Base-by-base conservation (phyloP, 2,888 invertebrate species). In the Mellilla xanthometata region DNA sequence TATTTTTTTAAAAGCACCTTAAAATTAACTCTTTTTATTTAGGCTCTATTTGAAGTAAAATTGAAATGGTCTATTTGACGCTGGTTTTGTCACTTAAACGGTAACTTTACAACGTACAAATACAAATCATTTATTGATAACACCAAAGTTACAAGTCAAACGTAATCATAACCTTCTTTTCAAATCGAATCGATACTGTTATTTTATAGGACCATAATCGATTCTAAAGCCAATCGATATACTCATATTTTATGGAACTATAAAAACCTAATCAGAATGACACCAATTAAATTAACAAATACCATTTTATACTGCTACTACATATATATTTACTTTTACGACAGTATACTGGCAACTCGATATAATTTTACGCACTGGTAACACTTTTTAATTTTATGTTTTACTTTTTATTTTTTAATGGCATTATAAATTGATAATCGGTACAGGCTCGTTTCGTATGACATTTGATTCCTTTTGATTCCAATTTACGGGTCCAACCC, bases 381-480 rank as follows among this genome's bases (percentile, higher is more conserved):
- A 62, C 60, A 58, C 60, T 61, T n/a, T 6, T 19, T 19, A 19
- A 6, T 19, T 19, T 19, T 19, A 19, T 6, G 19, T 19, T 3
- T 6, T 19, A 19, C 3, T 24, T 24, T 24, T 24, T 24, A 1
- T n/a, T 24, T 23, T 24, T 24, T 24, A 24, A 24, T 24, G 24
- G 8, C 24, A n/a, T 24, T 24, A n/a, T n/a, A 74, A 68, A 71
- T 74, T 65, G 67, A 70, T 70, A 72, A 72, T 70, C 72, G 66
- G 70, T 72, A 70, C 57, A 60, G 59, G 52, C 58, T 63, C 66
- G 71, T 72, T 76, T 74, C 74, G 73, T 78, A 76, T 80, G 87
- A 84, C 83, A 85, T 82, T 81, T 86, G 88, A 87, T 87, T 84
- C 81, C 73, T 65, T 72, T 74, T 84, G 81, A 84, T 86, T 81